A percentile compares a stretch with the other conserved stretches of the same genome.
Evolutionary conservation across 2,113 vertebrate genomes (phyloP).

Genomic region (Amia ocellicauda): DNA sequence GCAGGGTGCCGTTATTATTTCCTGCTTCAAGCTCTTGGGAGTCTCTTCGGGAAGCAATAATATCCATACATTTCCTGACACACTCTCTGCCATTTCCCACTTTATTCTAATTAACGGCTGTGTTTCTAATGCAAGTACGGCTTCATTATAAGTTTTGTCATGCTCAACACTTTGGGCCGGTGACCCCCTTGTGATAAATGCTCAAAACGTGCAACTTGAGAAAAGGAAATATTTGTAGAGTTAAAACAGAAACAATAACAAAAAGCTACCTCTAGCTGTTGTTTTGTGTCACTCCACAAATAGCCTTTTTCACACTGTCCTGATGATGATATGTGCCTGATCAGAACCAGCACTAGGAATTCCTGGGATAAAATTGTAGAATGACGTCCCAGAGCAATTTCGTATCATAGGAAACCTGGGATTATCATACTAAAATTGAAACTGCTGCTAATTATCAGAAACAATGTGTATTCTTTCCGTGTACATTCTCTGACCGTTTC

Average conservation of each 20-base stretch:
- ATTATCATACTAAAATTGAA: too few relatives aligned
- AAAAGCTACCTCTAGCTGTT: neutral
- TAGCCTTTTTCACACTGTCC: too few relatives aligned
- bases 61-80: conserved; percentile 7
- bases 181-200: too few relatives aligned
- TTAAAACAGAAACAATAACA: neutral
- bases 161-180: too few relatives aligned
- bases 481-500: neutral
- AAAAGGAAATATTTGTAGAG: neutral
- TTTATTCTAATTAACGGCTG: neutral
- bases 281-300: conserved; percentile 14
- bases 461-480: too few relatives aligned
- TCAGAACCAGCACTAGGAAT: too few relatives aligned
- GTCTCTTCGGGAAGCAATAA: conserved; percentile 19
- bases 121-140: neutral
- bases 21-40: conserved; percentile 2
- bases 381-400: too few relatives aligned
- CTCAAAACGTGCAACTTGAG: too few relatives aligned
- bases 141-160: neutral
- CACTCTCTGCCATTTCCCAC: conserved; percentile 5
- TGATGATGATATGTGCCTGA: too few relatives aligned
- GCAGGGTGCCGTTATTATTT: conserved; percentile 1
- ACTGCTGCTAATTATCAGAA: too few relatives aligned
- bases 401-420: too few relatives aligned
- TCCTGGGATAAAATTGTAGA: too few relatives aligned